phyloP scores from a whole-genome alignment of 2,888 invertebrate species.

The Lasioglossum oenotherae region DNA sequence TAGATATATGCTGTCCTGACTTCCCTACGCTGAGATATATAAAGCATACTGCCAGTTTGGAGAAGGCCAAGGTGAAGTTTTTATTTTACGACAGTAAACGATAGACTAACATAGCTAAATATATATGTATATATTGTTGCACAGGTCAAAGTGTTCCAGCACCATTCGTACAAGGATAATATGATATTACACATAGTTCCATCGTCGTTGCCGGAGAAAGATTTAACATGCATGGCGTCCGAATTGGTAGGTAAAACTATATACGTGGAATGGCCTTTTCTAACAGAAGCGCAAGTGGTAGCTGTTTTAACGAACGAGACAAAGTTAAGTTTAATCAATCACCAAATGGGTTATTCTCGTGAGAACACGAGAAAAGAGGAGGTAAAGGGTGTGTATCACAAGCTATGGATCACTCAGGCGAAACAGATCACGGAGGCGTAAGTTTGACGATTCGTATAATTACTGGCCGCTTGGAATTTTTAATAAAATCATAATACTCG shows the following conservation, averaged over 20 bases:
- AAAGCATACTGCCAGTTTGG: constrained; percentile 88
- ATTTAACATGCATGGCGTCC: constrained; percentile 86
- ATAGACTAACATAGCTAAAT: neutral
- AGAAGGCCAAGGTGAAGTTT: constrained; percentile 80
- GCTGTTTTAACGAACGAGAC: constrained; percentile 87
- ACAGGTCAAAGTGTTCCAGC: constrained; percentile 96
- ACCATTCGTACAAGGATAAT: constrained; percentile 91
- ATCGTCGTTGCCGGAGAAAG: constrained; percentile 83
- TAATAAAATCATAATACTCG: neutral
- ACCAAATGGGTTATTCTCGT: neutral
- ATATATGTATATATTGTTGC: constrained; percentile 58
- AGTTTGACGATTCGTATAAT: constrained; percentile 73
- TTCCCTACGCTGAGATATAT: constrained; percentile 97
- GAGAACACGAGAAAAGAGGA: constrained; percentile 69
- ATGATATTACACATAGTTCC: constrained; percentile 90
- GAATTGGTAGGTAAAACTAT: constrained; percentile 90
- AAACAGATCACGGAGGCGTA: constrained; percentile 87
- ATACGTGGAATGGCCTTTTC: constrained; percentile 96
- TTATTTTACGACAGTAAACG: constrained; percentile 8
- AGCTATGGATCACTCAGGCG: constrained; percentile 82
- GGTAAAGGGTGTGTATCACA: constrained; percentile 49
- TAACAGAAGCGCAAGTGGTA: constrained; percentile 92
- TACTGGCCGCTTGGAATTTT: neutral
- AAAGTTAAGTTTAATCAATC: constrained; percentile 56
- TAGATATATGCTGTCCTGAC: constrained; percentile 92